phyloP scores from a whole-genome alignment of 2,888 invertebrate species.

The Chrysina gloriosa region DNA sequence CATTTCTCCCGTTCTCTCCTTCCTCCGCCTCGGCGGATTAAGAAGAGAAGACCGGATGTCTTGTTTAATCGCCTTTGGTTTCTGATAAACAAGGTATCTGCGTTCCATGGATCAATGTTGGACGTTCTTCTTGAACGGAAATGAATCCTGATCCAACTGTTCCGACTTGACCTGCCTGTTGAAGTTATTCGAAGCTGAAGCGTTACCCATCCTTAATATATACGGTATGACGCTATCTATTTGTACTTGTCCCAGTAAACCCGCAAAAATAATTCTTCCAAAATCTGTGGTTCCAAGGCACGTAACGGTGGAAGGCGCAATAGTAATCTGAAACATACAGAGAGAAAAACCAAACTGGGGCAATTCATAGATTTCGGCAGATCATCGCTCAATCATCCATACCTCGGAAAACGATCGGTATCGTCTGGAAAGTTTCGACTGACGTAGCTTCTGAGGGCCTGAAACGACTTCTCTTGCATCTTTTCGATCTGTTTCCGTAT shows the following conservation, averaged over 20 bases:
- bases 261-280: slow-evolving; percentile 95
- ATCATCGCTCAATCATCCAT: too few species aligned
- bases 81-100: not conserved
- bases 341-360: not conserved
- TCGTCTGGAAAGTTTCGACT: slow-evolving; percentile 64
- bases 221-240: slow-evolving; percentile 96
- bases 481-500: slow-evolving; percentile 69
- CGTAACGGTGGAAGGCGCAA: slow-evolving; percentile 79
- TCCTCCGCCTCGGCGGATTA: too few species aligned
- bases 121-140: slow-evolving; percentile 26
- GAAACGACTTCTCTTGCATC: slow-evolving; percentile 73
- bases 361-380: too few species aligned
- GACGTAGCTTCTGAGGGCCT: slow-evolving; percentile 68
- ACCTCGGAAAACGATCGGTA: slow-evolving; percentile 69
- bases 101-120: slow-evolving; percentile 19
- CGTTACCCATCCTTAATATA: slow-evolving; percentile 74
- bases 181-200: slow-evolving; percentile 43
- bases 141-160: slow-evolving; percentile 56
- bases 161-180: slow-evolving; percentile 60
- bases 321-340: slow-evolving; percentile 66
- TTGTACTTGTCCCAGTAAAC: slow-evolving; percentile 91
- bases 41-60: too few species aligned
- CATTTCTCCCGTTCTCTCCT: too few species aligned
- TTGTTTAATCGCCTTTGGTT: not conserved
- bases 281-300: slow-evolving; percentile 77